Conservation (phyloP, 2,113 vertebrate species). For the Rhodinocichla rosea region DNA sequence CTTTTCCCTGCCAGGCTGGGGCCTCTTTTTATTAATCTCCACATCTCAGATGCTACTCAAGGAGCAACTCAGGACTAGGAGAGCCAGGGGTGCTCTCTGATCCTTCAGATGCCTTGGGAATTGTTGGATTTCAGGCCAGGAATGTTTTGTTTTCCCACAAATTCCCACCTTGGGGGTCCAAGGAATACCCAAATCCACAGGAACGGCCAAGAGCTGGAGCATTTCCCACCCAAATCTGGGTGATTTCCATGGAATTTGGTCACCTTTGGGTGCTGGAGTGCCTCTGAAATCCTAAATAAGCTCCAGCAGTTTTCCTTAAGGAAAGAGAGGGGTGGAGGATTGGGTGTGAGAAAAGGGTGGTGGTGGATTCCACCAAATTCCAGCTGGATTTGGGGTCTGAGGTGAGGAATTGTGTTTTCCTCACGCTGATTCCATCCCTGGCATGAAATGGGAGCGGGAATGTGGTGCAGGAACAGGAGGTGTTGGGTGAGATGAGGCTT, state of each 20-base stretch:
- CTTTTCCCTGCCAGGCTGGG: background rate
- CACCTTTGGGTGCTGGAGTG: background rate
- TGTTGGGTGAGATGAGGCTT: background rate
- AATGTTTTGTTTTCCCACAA: accelerated
- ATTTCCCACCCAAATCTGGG: accelerated
- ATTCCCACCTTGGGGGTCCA: accelerated
- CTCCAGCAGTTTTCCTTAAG: background rate
- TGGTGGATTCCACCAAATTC: background rate
- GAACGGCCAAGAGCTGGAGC: background rate
- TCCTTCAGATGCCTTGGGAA: background rate
- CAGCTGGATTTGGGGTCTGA: background rate
- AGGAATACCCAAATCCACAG: accelerated
- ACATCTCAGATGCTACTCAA: accelerated
- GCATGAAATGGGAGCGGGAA: background rate
- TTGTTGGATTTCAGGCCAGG: background rate
- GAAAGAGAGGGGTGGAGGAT: background rate
- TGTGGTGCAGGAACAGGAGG: accelerated
- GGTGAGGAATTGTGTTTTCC: background rate
- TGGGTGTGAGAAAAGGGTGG: accelerated
- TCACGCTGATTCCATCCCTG: background rate
- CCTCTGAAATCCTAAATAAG: background rate
- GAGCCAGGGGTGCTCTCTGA: background rate
- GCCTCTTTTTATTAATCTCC: background rate
- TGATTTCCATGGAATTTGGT: background rate
- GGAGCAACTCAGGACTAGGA: background rate